A percentile compares a stretch with the other conserved stretches of the same genome.
Evolutionary conservation across 2,888 invertebrate species (phyloP).

Genomic region (Ochropleura plecta): DNA sequence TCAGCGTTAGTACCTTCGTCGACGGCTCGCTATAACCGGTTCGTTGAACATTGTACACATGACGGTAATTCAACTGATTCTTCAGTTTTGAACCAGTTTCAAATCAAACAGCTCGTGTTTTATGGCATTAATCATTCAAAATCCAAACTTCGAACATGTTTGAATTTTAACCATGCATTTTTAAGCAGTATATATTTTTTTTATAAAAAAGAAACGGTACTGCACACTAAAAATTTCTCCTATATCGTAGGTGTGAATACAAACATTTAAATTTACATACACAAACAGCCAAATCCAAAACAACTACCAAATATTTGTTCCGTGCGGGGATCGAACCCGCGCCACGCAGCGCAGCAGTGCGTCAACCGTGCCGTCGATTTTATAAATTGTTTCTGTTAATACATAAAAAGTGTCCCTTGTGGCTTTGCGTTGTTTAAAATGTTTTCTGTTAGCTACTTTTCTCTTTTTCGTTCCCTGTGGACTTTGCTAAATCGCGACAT

Average conservation of each 20-base stretch:
- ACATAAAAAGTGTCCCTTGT: conserved; percentile 1
- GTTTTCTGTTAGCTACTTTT: neutral
- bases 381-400: conserved; percentile 18
- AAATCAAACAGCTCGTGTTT: conserved; percentile 60
- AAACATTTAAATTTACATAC: no score
- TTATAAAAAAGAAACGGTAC: no score
- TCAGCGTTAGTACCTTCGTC: conserved; percentile 26
- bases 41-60: conserved; percentile 63
- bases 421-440: conserved; percentile 9
- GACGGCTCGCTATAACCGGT: conserved; percentile 41
- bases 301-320: no score
- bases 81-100: conserved; percentile 36
- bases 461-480: neutral
- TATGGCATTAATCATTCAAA: conserved; percentile 58
- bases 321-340: no score
- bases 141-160: conserved; percentile 38
- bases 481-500: neutral
- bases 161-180: no score
- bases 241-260: no score
- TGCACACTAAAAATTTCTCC: no score
- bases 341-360: no score
- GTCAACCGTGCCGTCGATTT: no score
- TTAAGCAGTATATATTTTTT: no score
- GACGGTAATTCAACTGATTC: conserved; percentile 47
- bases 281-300: no score